Evolutionary conservation across 2,797 vertebrate species (phyloP).

Genomic region (Hyperoplus immaculatus): DNA sequence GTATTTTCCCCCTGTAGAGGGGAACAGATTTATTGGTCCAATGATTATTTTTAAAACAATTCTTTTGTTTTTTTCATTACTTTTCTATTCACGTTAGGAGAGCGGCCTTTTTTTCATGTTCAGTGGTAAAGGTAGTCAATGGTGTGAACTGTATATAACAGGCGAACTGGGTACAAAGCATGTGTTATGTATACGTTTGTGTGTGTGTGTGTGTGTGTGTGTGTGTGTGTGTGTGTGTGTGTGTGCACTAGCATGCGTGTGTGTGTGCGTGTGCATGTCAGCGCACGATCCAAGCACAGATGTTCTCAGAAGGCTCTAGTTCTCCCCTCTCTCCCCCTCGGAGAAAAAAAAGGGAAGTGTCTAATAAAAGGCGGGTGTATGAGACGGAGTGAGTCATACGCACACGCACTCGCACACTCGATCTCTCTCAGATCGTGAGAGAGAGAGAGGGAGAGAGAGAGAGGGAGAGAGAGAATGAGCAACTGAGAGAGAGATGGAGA

Average conservation of each 20-base stretch:
- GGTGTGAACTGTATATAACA: constrained; percentile 21
- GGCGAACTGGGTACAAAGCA: constrained; percentile 36
- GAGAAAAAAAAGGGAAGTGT: constrained; percentile 87
- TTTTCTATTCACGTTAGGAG: constrained; percentile 47
- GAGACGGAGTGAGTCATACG: constrained; percentile 74
- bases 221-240: constrained; percentile 23
- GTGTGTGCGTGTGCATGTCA: constrained; percentile 42
- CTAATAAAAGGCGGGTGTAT: constrained; percentile 88
- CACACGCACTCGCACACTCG: constrained; percentile 37
- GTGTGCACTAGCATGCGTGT: constrained; percentile 8
- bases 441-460: constrained; percentile 67
- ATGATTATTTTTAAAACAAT: constrained; percentile 63
- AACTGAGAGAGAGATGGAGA: constrained; percentile 60
- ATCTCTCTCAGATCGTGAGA: not conserved
- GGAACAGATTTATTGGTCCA: constrained; percentile 60
- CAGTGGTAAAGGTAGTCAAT: constrained; percentile 39
- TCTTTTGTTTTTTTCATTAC: constrained; percentile 56
- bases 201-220: constrained; percentile 3
- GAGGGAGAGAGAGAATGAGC: constrained; percentile 66
- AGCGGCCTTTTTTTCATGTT: constrained; percentile 24
- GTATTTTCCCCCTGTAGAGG: constrained; percentile 60
- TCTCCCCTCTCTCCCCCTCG: constrained; percentile 68
- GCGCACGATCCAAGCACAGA: constrained; percentile 74
- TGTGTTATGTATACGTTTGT: constrained; percentile 10
- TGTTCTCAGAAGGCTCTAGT: constrained; percentile 77